Evolutionary conservation across 2,888 invertebrate genomes (phyloP), one percentile per base, ranked within the genome.

Genomic region (Platerodrilus igneus): DNA sequence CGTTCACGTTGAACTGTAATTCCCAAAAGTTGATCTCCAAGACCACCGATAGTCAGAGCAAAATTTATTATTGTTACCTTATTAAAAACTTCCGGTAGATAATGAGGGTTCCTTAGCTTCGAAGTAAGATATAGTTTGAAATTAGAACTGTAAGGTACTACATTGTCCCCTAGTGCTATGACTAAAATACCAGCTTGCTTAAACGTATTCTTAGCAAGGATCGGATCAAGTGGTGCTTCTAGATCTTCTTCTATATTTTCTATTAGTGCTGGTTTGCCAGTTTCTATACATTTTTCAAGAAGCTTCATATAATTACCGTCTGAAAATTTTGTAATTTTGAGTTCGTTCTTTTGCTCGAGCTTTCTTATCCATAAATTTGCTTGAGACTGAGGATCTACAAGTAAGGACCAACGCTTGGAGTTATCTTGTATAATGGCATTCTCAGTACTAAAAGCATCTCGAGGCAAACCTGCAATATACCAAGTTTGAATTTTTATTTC

Each of bases 401-500:
- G 77, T 46, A 90, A 69, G 4, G 88, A 87, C 84, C 83, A 84
- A 40, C 81, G 72, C 65, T 81, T 78, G 0, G 86, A 83, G 59
- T 79, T 83, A 55, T 85, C 82, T 66, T 86, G 83, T 56, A 90
- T 88, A 31, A 90, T 83, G 32, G 81, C 89, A 68, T 90, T 91
- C 58, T 90, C 88, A 23, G 81, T 81, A 1, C 89, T 89, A 69
- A 89, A 89, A 4, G 76, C 72, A 68, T 91, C 90, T 51, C 83
- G 73, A 0, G 90, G 89, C 38, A 91, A 69, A 2, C 87, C 87
- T 42, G 77, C 78, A 50, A 89, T 86, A 59, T 83, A 84, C 90
- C 90, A 91, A 45, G 81, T 79, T 68, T 90, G 86, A 52, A 89
- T 86, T 64, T 85, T 84, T 17, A 93, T 86, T 47, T 92, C 89